Conservation (phyloP, 2,888 invertebrate species). For the Galerucella nymphaeae region DNA sequence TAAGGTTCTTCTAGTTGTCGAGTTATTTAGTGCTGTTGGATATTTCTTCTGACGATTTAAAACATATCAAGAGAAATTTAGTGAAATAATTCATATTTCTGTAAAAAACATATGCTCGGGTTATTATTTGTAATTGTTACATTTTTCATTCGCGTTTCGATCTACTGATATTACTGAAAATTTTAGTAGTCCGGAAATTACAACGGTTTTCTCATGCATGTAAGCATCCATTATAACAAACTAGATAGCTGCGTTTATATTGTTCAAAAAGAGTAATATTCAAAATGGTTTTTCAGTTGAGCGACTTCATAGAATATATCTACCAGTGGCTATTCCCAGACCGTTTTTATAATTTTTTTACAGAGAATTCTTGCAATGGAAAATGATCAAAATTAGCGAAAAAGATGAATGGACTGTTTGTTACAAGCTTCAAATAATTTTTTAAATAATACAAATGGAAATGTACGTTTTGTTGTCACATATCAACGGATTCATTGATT, state of each 20-base stretch:
- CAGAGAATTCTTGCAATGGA: constrained; percentile 11
- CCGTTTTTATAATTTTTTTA: background rate
- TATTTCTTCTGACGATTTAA: too few relatives aligned
- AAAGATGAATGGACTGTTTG: background rate
- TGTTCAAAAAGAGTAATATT: constrained; percentile 30
- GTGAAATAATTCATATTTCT: too few relatives aligned
- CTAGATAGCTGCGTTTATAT: constrained; percentile 20
- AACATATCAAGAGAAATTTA: too few relatives aligned
- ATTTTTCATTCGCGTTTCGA: background rate
- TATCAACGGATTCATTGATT: background rate
- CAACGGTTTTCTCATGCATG: constrained; percentile 25
- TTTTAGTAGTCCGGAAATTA: constrained; percentile 1
- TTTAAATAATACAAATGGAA: background rate
- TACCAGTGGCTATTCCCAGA: constrained; percentile 20
- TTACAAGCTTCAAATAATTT: background rate
- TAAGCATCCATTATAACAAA: constrained; percentile 29
- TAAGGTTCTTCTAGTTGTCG: too few relatives aligned
- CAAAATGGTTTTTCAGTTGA: constrained; percentile 34
- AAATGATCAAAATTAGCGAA: background rate
- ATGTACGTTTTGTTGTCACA: too few relatives aligned
- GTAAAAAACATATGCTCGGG: background rate
- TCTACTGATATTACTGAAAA: constrained; percentile 1
- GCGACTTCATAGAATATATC: constrained; percentile 30
- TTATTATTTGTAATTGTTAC: background rate
- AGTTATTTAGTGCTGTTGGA: too few relatives aligned